Base-by-base conservation (phyloP, 2,888 invertebrate genomes). In the Epinotia brunnichana region DNA sequence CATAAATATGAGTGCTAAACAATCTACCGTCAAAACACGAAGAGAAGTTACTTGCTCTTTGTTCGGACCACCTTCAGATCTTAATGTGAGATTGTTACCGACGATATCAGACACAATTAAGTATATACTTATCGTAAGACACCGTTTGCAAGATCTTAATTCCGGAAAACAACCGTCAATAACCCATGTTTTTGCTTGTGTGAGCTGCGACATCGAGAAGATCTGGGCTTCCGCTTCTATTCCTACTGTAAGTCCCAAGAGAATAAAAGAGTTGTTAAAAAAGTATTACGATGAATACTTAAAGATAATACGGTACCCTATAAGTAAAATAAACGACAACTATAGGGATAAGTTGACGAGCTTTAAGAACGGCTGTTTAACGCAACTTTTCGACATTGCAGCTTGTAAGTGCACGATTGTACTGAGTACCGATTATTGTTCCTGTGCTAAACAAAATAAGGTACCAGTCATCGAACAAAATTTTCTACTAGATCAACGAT, bases 21-120 rank as follows among this genome's bases (percentile, higher is more conserved):
- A 17, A 39, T 17, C 59, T 59, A 39, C 59, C 59, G 59, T 59
- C 59, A 59, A 59, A 59, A 59, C 59, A 59, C 59, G 59, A 59
- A 59, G 57, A 35, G 57, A 57, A 57, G 39, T 59, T 9, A 59
- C 39, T 59, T 59, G 59, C 39, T 17, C 39, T 59, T 59, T 59
- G 39, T 59, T 59, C 35, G 39, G 59, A 39, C 35, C 59, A 59
- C 59, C 59, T 59, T 39, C 29, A 39, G 59, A 59, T 39, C 59
- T 17, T 39, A 35, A 35, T 17, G 35, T 59, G 39, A 59, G 39
- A 39, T 11, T 59, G 39, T 59, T 59, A 17, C 59, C 59, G 2
- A 59, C 39, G 11, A 59, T 59, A 59, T 39, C 59, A 39, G 59
- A 59, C 59, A 59, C 59, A 11, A 59, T 59, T 17, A 59, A 39